Evolutionary conservation across 2,113 vertebrate genomes (phyloP).

Genomic region (Chaetorhynchus papuensis): DNA sequence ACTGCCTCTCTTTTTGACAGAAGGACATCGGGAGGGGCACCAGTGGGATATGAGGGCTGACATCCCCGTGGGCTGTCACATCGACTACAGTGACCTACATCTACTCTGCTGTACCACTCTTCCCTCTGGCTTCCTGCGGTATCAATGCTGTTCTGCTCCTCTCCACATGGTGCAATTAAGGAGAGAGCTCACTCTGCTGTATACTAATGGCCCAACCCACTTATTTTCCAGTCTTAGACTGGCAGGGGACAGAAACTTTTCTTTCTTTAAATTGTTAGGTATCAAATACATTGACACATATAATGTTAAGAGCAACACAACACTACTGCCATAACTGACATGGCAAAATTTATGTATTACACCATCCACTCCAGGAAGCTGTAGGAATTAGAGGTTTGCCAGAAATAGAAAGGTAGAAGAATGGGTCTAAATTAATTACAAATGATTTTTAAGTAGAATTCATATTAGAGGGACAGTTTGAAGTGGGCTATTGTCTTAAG

Average conservation of each 20-base stretch:
- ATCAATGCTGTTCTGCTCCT: not conserved
- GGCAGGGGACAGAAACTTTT: not conserved
- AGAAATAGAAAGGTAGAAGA: not conserved
- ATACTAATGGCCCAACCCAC: not conserved
- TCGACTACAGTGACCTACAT: constrained; percentile 38
- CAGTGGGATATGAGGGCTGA: not conserved
- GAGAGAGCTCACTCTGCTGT: not conserved
- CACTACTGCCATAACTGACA: not conserved
- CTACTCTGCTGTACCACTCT: not conserved
- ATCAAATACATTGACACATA: not conserved
- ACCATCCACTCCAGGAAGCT: not conserved
- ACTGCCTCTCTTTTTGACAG: not conserved
- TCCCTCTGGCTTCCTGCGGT: not conserved
- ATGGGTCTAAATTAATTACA: not conserved
- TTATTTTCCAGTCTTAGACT: not conserved
- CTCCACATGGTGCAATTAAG: not conserved
- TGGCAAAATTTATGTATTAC: not conserved
- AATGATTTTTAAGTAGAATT: not conserved
- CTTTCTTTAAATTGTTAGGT: not conserved
- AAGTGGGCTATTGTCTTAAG: not conserved
- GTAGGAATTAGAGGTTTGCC: not conserved
- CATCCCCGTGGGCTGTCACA: constrained; percentile 12
- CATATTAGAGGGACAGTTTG: not conserved
- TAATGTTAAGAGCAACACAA: not conserved
- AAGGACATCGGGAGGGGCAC: not conserved